These are phyloP conservation scores for Pinna nobilis DNA, from an alignment of 1,140 invertebrate species.

Conservation along the genomic window DNA sequence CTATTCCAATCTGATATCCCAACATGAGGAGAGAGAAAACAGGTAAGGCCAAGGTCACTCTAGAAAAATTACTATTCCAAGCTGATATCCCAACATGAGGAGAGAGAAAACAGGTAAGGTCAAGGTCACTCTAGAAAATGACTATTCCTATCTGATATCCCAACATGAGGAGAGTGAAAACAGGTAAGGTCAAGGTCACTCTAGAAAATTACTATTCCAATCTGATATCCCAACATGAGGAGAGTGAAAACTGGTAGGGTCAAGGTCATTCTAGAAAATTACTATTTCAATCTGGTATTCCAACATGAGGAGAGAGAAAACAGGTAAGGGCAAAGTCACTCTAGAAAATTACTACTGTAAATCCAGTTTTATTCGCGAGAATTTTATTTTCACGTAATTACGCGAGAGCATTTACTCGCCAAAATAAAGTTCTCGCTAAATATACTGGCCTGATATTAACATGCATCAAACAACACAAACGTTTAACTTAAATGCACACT, in stretches of 20 bases:
- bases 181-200: slow-evolving; percentile 98
- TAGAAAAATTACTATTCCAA: slow-evolving; percentile 99
- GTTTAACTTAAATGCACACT: no score
- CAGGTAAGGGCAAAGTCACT: slow-evolving; percentile 98
- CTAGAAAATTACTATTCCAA: slow-evolving; percentile 99
- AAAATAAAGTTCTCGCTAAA: no score
- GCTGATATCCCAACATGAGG: slow-evolving; percentile 96
- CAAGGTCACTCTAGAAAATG: background rate
- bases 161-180: slow-evolving; percentile 99
- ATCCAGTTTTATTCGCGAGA: no score
- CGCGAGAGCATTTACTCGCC: no score
- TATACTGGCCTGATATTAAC: no score
- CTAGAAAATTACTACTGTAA: slow-evolving; percentile 99
- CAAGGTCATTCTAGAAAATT: slow-evolving; percentile 99
- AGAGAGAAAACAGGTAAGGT: slow-evolving; percentile 91
- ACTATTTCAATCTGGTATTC: slow-evolving; percentile 97
- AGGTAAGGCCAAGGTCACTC: slow-evolving; percentile 78
- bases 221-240: no score
- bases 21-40: slow-evolving; percentile 97
- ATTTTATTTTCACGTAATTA: no score
- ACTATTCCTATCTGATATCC: background rate
- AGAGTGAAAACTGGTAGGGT: slow-evolving; percentile 99
- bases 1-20: slow-evolving; percentile 97
- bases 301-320: slow-evolving; percentile 99
- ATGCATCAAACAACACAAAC: no score